Conservation (phyloP, 2,797 vertebrate genomes). For the Chlorospingus flavigularis region DNA sequence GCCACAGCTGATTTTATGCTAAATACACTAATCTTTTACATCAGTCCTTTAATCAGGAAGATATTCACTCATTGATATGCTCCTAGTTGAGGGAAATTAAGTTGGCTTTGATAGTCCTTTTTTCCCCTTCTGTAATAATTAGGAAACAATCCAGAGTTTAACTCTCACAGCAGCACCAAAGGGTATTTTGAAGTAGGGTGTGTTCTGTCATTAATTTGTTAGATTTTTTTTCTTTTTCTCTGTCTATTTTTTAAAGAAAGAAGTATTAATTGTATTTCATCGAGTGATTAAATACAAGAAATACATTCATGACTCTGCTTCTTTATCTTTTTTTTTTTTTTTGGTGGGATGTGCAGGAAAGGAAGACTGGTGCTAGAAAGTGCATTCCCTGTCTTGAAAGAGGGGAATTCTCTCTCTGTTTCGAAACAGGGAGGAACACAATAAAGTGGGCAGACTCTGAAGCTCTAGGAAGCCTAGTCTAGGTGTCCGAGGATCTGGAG, state of each 20-base stretch:
- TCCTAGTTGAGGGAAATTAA: constrained; percentile 30
- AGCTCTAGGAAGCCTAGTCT: not conserved
- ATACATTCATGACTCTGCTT: not conserved
- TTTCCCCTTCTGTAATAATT: not conserved
- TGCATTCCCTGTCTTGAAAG: not conserved
- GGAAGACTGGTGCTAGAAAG: not conserved
- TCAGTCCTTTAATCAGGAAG: constrained; percentile 24
- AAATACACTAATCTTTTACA: constrained; percentile 25
- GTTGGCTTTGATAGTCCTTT: not conserved
- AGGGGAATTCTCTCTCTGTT: not conserved
- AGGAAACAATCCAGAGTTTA: not conserved
- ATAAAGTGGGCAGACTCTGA: not conserved
- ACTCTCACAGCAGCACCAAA: not conserved
- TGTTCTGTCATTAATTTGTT: not conserved
- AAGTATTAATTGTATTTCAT: not conserved
- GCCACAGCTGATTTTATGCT: constrained; percentile 34
- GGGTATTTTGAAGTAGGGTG: not conserved
- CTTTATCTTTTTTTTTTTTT: not conserved
- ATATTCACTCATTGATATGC: constrained; percentile 5
- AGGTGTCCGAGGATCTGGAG: not conserved
- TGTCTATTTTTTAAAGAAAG: not conserved
- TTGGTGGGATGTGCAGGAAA: not conserved
- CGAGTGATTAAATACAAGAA: not conserved
- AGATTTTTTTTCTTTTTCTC: not conserved
- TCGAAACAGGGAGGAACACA: not conserved